These are phyloP conservation scores for Gymnarchus niloticus DNA, from an alignment of 2,113 vertebrate species.

Conservation along the genomic window DNA sequence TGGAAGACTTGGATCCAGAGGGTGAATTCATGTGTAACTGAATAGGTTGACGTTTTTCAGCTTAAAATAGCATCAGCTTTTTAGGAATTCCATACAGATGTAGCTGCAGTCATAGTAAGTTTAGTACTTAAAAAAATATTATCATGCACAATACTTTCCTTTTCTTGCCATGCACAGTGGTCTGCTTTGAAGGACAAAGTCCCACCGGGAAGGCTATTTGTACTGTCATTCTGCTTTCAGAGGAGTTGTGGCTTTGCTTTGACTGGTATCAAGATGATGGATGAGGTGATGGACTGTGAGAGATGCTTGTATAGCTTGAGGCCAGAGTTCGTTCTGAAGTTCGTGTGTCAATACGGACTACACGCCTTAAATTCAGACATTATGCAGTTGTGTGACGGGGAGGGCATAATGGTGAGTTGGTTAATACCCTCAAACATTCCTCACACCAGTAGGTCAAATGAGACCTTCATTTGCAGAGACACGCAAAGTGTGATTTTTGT, in stretches of 20 bases:
- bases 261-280: background rate
- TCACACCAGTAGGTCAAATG: background rate
- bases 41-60: background rate
- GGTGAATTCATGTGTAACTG: background rate
- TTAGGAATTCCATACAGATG: background rate
- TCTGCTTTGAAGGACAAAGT: no score
- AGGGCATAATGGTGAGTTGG: background rate
- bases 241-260: background rate
- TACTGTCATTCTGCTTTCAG: background rate
- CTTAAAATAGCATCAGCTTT: background rate
- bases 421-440: background rate
- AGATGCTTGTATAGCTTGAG: background rate
- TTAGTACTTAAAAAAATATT: background rate
- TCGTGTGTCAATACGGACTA: background rate
- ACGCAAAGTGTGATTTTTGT: background rate
- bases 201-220: no score
- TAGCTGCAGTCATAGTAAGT: background rate
- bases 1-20: background rate
- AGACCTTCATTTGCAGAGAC: background rate
- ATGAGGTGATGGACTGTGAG: background rate
- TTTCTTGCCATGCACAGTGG: no score
- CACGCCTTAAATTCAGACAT: background rate
- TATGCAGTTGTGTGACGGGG: background rate
- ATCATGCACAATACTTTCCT: background rate
- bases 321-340: background rate